These are phyloP conservation scores for Lasioglossum morio DNA, from an alignment of 2,888 invertebrate genomes.

Conservation along the genomic window DNA sequence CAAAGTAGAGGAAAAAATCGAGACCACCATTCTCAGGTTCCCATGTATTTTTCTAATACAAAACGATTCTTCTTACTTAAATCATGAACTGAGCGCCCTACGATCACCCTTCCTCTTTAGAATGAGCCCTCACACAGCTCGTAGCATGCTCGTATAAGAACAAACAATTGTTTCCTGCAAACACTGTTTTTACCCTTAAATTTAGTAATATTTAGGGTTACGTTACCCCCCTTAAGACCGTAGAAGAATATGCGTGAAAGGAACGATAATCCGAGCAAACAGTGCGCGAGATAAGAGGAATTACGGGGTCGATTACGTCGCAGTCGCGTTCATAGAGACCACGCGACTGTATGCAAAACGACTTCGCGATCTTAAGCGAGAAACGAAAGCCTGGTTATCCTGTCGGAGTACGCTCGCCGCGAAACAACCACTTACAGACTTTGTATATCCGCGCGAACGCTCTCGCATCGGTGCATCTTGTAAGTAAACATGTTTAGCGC, in stretches of 20 bases:
- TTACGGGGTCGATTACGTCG: constrained; percentile 28
- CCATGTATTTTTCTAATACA: too few species aligned
- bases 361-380: constrained; percentile 19
- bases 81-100: too few species aligned
- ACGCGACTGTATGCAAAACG: constrained; percentile 34
- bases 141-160: too few species aligned
- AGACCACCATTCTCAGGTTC: too few species aligned
- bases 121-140: too few species aligned
- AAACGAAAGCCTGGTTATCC: constrained; percentile 51
- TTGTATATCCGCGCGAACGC: constrained; percentile 34
- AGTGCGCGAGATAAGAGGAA: constrained; percentile 20
- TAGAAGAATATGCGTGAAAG: background rate
- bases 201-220: too few species aligned
- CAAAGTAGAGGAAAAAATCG: too few species aligned
- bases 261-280: background rate
- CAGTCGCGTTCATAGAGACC: background rate
- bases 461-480: constrained; percentile 57
- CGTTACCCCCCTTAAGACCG: too few species aligned
- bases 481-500: constrained; percentile 67
- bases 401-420: constrained; percentile 22
- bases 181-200: too few species aligned
- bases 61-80: too few species aligned
- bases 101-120: too few species aligned
- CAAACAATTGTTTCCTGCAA: too few species aligned
- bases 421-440: constrained; percentile 28